Base-by-base conservation (phyloP, 1,140 invertebrate species). In the Zaprionus tsacasi region DNA sequence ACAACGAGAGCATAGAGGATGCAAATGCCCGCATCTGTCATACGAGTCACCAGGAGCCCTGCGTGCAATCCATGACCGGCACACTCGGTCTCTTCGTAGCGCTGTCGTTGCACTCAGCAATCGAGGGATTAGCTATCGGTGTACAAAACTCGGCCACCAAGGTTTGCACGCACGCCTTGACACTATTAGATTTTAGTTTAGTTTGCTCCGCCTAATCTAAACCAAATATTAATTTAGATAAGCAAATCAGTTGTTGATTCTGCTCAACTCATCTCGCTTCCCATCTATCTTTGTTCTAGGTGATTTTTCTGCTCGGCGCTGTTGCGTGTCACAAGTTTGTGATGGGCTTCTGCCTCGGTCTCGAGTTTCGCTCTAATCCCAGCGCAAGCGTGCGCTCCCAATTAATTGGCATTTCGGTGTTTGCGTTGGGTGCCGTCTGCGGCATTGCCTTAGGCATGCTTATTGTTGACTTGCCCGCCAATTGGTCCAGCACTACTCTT, bases 61-160 rank as follows among this genome's bases (percentile, higher is more conserved):
- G 95, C 72, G 93, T 92, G 27, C 93, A 93, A 40, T 83, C 91
- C 50, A 93, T 94, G 52, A 94, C 94, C 0, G 94, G 94, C 2
- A 93, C 94, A 1, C 75, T 95, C 11, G 95, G 95, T 1, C 91
- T 96, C 17, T 86, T 97, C 36, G 87, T 95, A 7, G 97, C 97
- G 0, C 92, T 98, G 7, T 96, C 96, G 5, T 93, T 97, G 43
- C 97, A 97, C 82, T 95, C 96, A 13, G 90, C 96, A 3, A 94
- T 98, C 27, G 97, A 98, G 93, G 97, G 97, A 43, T 91, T 98
- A 35, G 96, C 97, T 1, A 96, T 98, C 81, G 97, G 97, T 1
- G 92, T 98, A 35, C 95, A 96, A 81, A 94, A 95, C 69, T 93
- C 92, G 76, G 94, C 38, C 81, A 94, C 1, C 94, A 96, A 93